Evolutionary conservation across 1,140 invertebrate genomes (phyloP), one percentile per base, ranked within the genome.

Genomic region (Sitodiplosis mosellana): DNA sequence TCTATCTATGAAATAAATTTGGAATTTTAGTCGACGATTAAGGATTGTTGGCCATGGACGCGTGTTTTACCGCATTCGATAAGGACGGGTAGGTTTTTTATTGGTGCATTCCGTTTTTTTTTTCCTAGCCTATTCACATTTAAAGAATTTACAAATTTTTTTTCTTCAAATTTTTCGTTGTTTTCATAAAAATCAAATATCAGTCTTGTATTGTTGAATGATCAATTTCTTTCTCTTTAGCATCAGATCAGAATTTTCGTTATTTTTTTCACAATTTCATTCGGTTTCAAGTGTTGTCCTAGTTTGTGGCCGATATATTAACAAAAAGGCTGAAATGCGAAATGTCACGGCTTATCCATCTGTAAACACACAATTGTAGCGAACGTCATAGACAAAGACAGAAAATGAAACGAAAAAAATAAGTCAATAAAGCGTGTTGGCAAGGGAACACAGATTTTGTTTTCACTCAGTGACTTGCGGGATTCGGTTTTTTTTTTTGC

Each of bases 21-120:
- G 27, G 27, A 27, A 5, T 27, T 40, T 40, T 43, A 54, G 60
- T 64, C 46, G 65, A 72, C 52, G 65, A 69, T 59, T 61, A 58
- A 51, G 65, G 62, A 59, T 66, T 69, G 56, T 57, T 64, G 64
- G 74, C 74, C 68, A 87, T 87, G 83, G 83, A 87, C 65, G 82
- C 83, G 54, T 87, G 84, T 67, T 87, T 86, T 65, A 76, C 78
- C 57, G 83, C 83, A 48, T 87, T 87, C 63, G 84, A 87, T 69
- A 85, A 86, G 65, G 82, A 87, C 68, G 74, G 76, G 74, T n/a
- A n/a, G n/a, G n/a, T n/a, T n/a, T n/a, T n/a, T n/a, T n/a, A n/a
- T n/a, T n/a, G n/a, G n/a, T 78, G 68, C 65, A 71, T 72, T 34
- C 2, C 15, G 5, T 38, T 38, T 38, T 38, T 38, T n/a, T 5